Evolutionary conservation across 1,140 invertebrate species (phyloP).

Genomic region (Bombus soroeensis): DNA sequence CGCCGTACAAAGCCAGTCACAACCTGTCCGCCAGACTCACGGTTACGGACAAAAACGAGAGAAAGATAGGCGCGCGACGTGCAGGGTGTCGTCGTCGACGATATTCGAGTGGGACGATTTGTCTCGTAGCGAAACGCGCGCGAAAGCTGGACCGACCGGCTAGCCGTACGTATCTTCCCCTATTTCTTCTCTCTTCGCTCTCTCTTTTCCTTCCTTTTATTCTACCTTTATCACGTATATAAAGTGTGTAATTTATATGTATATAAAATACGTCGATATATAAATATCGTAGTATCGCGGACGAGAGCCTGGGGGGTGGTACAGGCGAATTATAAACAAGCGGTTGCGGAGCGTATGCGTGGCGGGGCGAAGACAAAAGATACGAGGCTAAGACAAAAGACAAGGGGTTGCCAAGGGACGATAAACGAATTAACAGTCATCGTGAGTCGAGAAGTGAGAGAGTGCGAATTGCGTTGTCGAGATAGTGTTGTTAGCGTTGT

Average conservation of each 20-base stretch:
- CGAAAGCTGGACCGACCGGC: constrained; percentile 40
- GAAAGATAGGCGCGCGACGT: background rate
- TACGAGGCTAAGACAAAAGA: no score
- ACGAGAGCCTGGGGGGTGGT: no score
- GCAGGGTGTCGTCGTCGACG: background rate
- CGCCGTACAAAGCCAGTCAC: background rate
- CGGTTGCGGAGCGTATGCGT: no score
- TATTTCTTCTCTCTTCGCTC: background rate
- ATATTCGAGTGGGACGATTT: constrained; percentile 52
- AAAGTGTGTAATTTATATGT: background rate
- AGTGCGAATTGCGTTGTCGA: no score
- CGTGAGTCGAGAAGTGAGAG: no score
- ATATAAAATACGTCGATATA: background rate
- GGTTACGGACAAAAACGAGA: background rate
- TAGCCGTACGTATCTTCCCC: background rate
- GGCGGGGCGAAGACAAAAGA: no score
- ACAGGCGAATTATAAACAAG: no score
- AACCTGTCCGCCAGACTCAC: background rate
- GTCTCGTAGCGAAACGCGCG: constrained; percentile 49
- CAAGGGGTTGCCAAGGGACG: no score
- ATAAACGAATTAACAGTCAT: no score
- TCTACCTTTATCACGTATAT: background rate
- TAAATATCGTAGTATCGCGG: no score
- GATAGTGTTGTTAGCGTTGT: no score
- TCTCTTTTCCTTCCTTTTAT: constrained; percentile 8